Evolutionary conservation across 2,797 vertebrate genomes (phyloP).

Genomic region (Pitangus sulphuratus): DNA sequence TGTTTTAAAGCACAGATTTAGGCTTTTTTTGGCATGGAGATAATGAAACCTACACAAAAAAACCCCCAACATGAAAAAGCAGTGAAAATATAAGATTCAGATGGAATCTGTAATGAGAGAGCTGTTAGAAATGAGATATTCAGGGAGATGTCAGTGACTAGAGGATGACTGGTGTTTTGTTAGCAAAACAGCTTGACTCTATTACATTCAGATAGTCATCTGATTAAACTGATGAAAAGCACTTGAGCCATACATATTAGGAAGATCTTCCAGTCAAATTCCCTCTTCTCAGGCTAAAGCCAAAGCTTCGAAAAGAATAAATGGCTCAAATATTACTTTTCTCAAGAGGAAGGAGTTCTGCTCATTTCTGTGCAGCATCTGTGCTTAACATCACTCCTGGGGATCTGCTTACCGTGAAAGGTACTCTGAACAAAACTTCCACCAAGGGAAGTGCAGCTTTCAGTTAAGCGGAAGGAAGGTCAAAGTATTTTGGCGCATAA

Average conservation of each 20-base stretch:
- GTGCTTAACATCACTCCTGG: background rate
- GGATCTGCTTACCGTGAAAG: background rate
- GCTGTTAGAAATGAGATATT: background rate
- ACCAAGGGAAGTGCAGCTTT: background rate
- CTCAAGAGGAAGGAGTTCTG: background rate
- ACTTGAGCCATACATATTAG: background rate
- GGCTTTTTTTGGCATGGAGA: background rate
- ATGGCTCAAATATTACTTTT: background rate
- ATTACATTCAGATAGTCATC: background rate
- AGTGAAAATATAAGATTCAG: background rate
- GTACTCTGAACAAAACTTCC: background rate
- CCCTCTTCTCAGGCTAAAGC: background rate
- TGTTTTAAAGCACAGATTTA: background rate
- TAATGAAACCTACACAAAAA: background rate
- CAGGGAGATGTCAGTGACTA: background rate
- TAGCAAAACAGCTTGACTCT: background rate
- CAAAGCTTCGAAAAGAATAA: background rate
- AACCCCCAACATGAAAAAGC: background rate
- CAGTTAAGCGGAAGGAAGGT: background rate
- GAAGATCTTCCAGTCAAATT: background rate
- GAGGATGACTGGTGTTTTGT: background rate
- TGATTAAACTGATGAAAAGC: background rate
- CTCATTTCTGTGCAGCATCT: background rate
- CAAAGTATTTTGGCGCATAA: background rate
- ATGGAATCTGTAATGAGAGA: background rate